These are phyloP conservation scores for Diabrotica undecimpunctata DNA, from an alignment of 1,140 invertebrate species.

Conservation along the genomic window DNA sequence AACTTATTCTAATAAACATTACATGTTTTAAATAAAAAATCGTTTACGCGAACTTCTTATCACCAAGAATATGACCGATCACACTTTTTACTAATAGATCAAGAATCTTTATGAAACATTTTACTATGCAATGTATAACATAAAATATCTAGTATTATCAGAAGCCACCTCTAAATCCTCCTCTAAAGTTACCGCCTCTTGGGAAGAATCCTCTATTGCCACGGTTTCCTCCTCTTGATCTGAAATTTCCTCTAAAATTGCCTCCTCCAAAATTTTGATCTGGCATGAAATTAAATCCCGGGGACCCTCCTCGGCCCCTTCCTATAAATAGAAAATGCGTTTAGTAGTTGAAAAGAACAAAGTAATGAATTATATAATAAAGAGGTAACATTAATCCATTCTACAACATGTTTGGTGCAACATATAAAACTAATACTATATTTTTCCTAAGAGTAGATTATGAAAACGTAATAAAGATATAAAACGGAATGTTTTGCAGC, in stretches of 20 bases:
- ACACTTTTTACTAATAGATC: too few species aligned
- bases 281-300: neutral
- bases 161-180: conserved; percentile 29
- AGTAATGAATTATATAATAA: neutral
- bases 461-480: too few species aligned
- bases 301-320: conserved; percentile 13
- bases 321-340: conserved; percentile 14
- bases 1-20: too few species aligned
- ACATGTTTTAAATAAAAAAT: too few species aligned
- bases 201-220: conserved; percentile 16
- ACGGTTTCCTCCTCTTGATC: conserved; percentile 8
- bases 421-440: too few species aligned
- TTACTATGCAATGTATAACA: neutral
- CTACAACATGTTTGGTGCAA: too few species aligned
- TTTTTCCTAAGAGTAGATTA: too few species aligned
- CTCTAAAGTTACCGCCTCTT: conserved; percentile 32
- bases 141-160: conserved; percentile 9
- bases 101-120: neutral
- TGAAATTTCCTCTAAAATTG: neutral
- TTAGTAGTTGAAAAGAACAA: neutral
- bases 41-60: too few species aligned
- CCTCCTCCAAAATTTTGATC: conserved; percentile 3
- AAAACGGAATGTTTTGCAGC: too few species aligned
- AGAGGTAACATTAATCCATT: neutral
- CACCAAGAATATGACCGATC: too few species aligned